Evolutionary conservation across 2,797 vertebrate genomes (phyloP), one percentile per base, ranked within the genome.

Genomic region (Alosa sapidissima): DNA sequence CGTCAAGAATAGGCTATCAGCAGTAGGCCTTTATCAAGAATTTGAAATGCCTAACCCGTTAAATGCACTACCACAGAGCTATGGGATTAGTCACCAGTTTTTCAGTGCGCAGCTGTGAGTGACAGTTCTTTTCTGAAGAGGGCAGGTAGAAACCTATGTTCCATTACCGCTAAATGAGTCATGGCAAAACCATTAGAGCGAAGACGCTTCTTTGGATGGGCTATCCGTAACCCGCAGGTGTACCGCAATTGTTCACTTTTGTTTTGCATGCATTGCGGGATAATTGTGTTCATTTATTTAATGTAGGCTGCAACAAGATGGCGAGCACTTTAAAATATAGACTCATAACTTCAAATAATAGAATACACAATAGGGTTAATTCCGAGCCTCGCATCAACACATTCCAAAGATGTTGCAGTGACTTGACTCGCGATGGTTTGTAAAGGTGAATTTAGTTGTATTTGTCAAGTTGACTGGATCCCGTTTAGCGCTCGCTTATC

Each of bases 141-240:
- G 72, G 41, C 72, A 78, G 72, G 36, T 78, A 78, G 72, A 78
- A 60, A 78, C 72, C 5, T 10, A 47, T 78, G 16, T 78, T 78
- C 5, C 36, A 78, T 47, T 21, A 41, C 41, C 16, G 41, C 8
- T 19, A 78, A 8, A 14, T 19, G 36, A 78, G 14, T 28, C 68
- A 75, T 41, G 41, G 72, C 72, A 78, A 78, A 78, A 7, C 36
- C 72, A 78, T 47, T 2, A 47, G 72, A 78, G 9, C 72, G 13
- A 19, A 47, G 36, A n/a, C 72, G 5, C 72, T 47, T 78, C 72
- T 78, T 78, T 47, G 36, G 36, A 16, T 45, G 60, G 60, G 28
- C 8, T 41, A 55, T 19, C 16, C 54, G 5, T 19, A 55, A 78
- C 33, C 72, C 41, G 72, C 72, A 47, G 68, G 68, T 41, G 68